Evolutionary conservation across 2,797 vertebrate genomes (phyloP), one percentile per base, ranked within the genome.

Genomic region (Eulemur rubriventer): DNA sequence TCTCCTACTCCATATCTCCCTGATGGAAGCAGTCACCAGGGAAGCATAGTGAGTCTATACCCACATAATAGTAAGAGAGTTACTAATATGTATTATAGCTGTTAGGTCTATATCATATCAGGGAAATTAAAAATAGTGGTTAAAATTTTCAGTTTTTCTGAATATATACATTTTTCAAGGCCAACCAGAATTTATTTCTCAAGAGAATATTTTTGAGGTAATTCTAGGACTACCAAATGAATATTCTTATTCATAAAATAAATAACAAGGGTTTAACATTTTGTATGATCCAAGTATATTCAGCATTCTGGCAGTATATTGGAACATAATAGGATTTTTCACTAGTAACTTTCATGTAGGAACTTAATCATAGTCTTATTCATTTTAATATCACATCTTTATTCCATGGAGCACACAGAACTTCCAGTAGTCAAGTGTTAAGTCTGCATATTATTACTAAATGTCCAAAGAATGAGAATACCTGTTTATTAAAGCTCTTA

Each of bases 401-500:
- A 79, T 96, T 92, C 20, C 38, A 48, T 46, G n/a, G 26, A 96
- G 13, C 91, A 84, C 73, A 92, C 61, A 87, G 63, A 89, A 41
- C 50, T 88, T 95, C 83, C 72, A 91, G 46, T 73, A 92, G 43
- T 73, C 63, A 93, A 63, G 24, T 89, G 28, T 67, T 94, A 96
- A 80, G 59, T 91, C 30, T 94, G 20, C 43, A 88, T 80, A 46
- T 65, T 92, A 38, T 96, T 94, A 92, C 52, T 76, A 92, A 91
- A 67, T 94, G 43, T 72, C 87, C 59, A 89, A 95, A 96, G 35
- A 89, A 93, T 91, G 48, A 96, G 30, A 93, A 91, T 83, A 50
- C 38, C 33, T 86, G 14, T 69, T 95, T 76, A 50, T 38, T 91
- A 89, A 76, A 78, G 46, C 14, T 96, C 65, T 94, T 13, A 38